These are phyloP conservation scores for Scaptomyza montana DNA, from an alignment of 1,140 invertebrate species.

Conservation along the genomic window DNA sequence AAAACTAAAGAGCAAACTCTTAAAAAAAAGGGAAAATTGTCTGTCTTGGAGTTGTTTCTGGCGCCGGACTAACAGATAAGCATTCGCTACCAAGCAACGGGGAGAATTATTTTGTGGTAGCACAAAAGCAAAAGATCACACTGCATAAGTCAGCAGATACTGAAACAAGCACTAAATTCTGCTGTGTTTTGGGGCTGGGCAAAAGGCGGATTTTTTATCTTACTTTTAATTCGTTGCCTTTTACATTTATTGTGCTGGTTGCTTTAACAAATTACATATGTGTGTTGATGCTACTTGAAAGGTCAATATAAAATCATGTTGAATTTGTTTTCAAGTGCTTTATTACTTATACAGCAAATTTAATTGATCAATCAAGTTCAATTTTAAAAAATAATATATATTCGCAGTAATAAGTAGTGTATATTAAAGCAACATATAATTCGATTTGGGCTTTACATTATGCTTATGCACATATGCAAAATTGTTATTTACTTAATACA, in stretches of 20 bases:
- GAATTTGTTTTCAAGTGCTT: too few relatives aligned
- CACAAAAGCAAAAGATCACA: slow-evolving; percentile 27
- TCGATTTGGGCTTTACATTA: too few relatives aligned
- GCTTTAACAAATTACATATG: too few relatives aligned
- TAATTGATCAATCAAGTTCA: too few relatives aligned
- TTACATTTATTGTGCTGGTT: not conserved
- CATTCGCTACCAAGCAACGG: slow-evolving; percentile 24
- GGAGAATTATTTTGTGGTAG: slow-evolving; percentile 30
- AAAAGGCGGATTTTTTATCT: not conserved
- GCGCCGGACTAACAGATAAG: slow-evolving; percentile 58
- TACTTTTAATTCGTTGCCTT: not conserved
- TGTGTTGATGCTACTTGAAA: too few relatives aligned
- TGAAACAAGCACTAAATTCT: slow-evolving; percentile 7
- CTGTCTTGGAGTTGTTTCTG: slow-evolving; percentile 66
- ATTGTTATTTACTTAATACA: too few relatives aligned
- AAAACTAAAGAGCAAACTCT: not conserved
- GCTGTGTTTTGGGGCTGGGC: not conserved
- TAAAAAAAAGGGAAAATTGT: slow-evolving; percentile 54
- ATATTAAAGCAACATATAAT: too few relatives aligned
- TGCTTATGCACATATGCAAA: too few relatives aligned
- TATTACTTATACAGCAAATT: too few relatives aligned
- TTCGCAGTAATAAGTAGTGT: too few relatives aligned
- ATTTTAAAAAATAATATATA: too few relatives aligned
- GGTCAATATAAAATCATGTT: too few relatives aligned
- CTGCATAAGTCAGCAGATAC: slow-evolving; percentile 36